Evolutionary conservation across 2,113 vertebrate genomes (phyloP).

Genomic region (Peucedramus taeniatus): DNA sequence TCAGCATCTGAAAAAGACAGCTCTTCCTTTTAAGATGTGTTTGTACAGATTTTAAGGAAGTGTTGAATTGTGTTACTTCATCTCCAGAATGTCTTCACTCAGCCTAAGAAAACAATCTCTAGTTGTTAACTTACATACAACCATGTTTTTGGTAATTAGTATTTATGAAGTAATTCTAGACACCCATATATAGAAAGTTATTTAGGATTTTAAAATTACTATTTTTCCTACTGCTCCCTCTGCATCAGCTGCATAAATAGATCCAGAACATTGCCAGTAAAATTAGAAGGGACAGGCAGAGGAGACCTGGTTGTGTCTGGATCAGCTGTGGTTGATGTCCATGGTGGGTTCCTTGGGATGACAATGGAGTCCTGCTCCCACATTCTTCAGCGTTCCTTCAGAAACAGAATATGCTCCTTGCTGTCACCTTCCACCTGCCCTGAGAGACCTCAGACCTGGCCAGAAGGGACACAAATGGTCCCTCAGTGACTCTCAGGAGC

Average conservation of each 20-base stretch:
- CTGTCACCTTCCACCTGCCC: neutral
- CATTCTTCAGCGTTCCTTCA: neutral
- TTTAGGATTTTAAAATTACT: neutral
- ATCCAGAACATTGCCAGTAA: neutral
- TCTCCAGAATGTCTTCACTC: neutral
- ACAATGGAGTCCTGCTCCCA: neutral
- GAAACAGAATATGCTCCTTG: accelerated
- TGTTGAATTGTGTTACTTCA: neutral
- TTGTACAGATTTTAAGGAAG: neutral
- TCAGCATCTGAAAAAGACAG: neutral
- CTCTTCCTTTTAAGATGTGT: neutral
- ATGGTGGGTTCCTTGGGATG: neutral
- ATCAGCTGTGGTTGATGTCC: neutral
- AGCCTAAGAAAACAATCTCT: neutral
- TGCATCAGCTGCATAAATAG: conserved; percentile 1
- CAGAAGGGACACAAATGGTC: neutral
- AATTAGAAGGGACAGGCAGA: neutral
- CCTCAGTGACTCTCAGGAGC: neutral
- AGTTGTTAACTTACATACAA: neutral
- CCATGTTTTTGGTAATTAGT: neutral
- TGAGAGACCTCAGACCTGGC: neutral
- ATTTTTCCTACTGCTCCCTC: neutral
- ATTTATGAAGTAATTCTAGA: neutral
- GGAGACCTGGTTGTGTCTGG: neutral
- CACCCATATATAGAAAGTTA: neutral